Evolutionary conservation across 1,140 invertebrate species (phyloP).

Genomic region (Coelopa frigida): DNA sequence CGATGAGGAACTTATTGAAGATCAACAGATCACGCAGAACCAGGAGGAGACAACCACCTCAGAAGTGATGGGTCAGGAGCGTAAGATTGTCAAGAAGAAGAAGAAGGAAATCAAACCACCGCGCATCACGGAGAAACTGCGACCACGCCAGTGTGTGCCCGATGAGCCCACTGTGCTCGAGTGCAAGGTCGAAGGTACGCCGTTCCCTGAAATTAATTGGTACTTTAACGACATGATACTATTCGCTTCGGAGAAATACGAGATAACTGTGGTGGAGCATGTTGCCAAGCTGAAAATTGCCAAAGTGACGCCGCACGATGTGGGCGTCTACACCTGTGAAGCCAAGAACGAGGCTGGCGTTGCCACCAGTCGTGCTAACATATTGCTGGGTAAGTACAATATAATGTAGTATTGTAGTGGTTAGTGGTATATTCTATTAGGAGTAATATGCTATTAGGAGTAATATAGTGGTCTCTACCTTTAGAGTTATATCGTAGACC

Average conservation of each 20-base stretch:
- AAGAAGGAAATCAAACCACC: slow-evolving; percentile 57
- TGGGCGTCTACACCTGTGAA: slow-evolving; percentile 77
- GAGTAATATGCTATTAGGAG: too few species aligned
- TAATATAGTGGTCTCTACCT: too few species aligned
- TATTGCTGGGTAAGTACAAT: slow-evolving; percentile 49
- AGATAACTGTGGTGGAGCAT: slow-evolving; percentile 57
- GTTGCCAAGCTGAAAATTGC: slow-evolving; percentile 62
- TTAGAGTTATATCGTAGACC: too few species aligned
- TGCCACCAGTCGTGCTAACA: slow-evolving; percentile 68
- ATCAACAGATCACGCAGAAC: slow-evolving; percentile 38
- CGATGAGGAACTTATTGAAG: slow-evolving; percentile 47
- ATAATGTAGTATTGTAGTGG: too few species aligned
- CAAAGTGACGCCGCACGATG: slow-evolving; percentile 63
- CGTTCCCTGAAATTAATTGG: slow-evolving; percentile 75
- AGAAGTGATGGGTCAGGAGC: slow-evolving; percentile 36
- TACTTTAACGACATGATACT: slow-evolving; percentile 80
- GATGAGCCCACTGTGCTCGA: slow-evolving; percentile 56
- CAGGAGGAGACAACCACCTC: slow-evolving; percentile 45
- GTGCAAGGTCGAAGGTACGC: slow-evolving; percentile 63
- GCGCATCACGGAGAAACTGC: slow-evolving; percentile 60
- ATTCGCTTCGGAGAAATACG: slow-evolving; percentile 57
- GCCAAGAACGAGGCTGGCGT: slow-evolving; percentile 68
- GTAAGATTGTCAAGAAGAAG: slow-evolving; percentile 46
- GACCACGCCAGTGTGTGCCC: slow-evolving; percentile 57
- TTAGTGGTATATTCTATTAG: too few species aligned